Base-by-base conservation (phyloP, 2,888 invertebrate species). In the Tenodera sinensis region DNA sequence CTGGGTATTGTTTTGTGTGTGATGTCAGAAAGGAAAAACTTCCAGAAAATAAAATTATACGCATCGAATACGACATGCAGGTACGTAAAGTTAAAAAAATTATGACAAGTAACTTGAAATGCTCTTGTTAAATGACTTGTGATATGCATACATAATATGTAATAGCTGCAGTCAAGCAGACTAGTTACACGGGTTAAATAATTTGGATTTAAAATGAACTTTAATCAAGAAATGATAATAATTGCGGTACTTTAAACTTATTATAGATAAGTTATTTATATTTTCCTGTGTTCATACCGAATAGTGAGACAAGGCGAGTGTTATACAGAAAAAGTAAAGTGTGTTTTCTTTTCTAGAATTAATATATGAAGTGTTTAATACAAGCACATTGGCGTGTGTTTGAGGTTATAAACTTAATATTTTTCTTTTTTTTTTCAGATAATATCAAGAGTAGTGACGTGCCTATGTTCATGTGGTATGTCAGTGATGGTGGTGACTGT, bases 401-500 rank as follows among this genome's bases (percentile, higher is more conserved):
- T 71, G 15, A 47, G 20, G 85, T 47, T 42, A 47, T 42, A 34
- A 83, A 54, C 42, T 34, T 28, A 14, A 83, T 81, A 88, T 54
- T 82, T 90, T 90, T 90, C 91, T 89, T 91, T 91, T 89, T 91
- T 91, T 88, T 93, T 93, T 91, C 91, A 93, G 93, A 92, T 91
- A 92, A 91, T 91, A 92, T 93, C 92, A 92, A 92, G 92, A 92
- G 91, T 93, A 92, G 92, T 92, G 92, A 91, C 92, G 92, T 93
- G 93, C 93, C 88, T 88, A 88, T 89, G 87, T 90, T 93, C 94
- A 94, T 93, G 92, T 93, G 93, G 93, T 93, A 94, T 93, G 94
- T 94, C 95, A 95, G 95, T 96, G 96, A 96, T 96, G 96, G 95
- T 93, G 95, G 94, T 95, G 95, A 94, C 94, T 91, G 90, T 91